Base-by-base conservation (phyloP, 1,140 invertebrate species). In the Ostrea edulis region DNA sequence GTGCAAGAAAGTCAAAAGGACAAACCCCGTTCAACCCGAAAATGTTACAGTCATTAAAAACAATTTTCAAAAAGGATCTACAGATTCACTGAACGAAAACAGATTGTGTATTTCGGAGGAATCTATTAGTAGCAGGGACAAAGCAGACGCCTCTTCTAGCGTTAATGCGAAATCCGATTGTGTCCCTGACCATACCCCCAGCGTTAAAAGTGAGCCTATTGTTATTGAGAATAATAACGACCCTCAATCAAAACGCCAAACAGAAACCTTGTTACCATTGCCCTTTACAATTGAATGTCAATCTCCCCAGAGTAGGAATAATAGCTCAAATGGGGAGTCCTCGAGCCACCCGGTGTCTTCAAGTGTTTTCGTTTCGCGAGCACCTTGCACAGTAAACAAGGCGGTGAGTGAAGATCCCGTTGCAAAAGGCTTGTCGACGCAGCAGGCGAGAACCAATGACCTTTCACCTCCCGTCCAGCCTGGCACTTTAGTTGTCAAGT, bases 401-500 rank as follows among this genome's bases (percentile, higher is more conserved):
- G 68, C 68, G 68, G 68, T 29, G 68, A 77, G 12, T 77, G 25
- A 77, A 77, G 68, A 77, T 77, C 25, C 68, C 29, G 29, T 77
- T 29, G 25, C 68, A 77, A 77, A 77, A 77, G 68, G 25, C 68
- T 77, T 25, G 25, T 35, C 29, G 9, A 35, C 68, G 25, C 68
- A 77, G 68, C 68, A 77, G 68, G 68, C 22, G 25, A 77, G 68
- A 77, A 77, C 68, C 29, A 44, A 77, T 25, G 68, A 77, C 68
- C 68, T 77, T 77, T 77, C 29, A 65, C 53, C 55, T 7, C 52
- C 25, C n/a, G 65, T 85, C 83, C 54, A 85, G 22, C 84, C 54
- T 53, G 77, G 62, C 20, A 86, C 52, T 86, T 77, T 85, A 62
- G 82, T 84, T 58, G 84, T 90, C 55, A 87, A 88, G 83, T 90